Evolutionary conservation across 2,888 invertebrate species (phyloP), one percentile per base, ranked within the genome.

Genomic region (Tinea trinotella): DNA sequence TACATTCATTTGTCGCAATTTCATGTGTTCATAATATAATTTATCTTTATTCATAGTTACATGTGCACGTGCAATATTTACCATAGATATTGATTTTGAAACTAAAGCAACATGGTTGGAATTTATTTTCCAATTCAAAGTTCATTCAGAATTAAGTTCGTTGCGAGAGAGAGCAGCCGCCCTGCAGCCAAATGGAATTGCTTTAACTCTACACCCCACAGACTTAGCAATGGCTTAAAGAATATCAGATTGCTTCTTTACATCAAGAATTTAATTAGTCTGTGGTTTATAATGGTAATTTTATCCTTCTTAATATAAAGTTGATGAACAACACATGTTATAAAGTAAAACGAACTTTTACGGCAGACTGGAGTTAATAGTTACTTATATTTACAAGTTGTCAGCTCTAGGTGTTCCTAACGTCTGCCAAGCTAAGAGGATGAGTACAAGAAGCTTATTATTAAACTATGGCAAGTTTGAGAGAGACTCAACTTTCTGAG

Each of bases 111-210:
- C 65, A 65, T 66, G 66, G 63, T 62, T 63, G 64, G 67, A 71
- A 74, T 74, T 75, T 72, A 76, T 71, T 75, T 71, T 71, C 67
- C 68, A 72, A 75, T 77, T 72, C 71, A 67, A 74, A 75, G 71
- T 75, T 73, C 71, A 70, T 71, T 73, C 70, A 65, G 69, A 71
- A 74, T 75, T 71, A 76, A 77, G 67, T 72, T 73, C 61, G 59
- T 60, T 64, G 62, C 64, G 64, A 65, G 65, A 63, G 66, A 68
- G 66, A 68, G 67, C 60, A 58, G 60, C 64, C 62, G 61, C 67
- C 57, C 66, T 64, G 66, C 66, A 71, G 71, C 70, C 64, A 71
- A 76, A 75, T 74, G 71, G 71, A 68, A 74, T 76, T 75, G 71
- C 70, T 69, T 71, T 68, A 69, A 71, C 65, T 66, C 64, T 66